These are phyloP conservation scores for Linnaemya tessellans DNA, from an alignment of 2,888 invertebrate genomes.

Conservation along the genomic window DNA sequence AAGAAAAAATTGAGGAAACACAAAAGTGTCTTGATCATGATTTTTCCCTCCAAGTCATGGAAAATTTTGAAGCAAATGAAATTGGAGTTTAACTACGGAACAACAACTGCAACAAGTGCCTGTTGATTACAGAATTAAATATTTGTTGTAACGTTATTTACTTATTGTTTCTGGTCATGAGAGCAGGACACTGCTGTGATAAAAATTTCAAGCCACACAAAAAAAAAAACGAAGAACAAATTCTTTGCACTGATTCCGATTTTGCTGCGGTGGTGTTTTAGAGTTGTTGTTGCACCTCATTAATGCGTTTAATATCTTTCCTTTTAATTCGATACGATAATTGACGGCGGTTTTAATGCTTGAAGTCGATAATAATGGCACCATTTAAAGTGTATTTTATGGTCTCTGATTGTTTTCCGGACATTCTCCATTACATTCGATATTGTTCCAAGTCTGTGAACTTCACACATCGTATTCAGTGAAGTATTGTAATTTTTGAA, in stretches of 20 bases:
- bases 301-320: constrained; percentile 37
- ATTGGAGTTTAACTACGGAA: constrained; percentile 27
- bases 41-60: not conserved
- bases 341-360: constrained; percentile 65
- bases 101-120: constrained; percentile 41
- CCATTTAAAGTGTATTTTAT: constrained; percentile 71
- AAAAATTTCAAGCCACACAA: constrained; percentile 16
- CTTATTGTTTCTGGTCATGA: constrained; percentile 28
- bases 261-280: constrained; percentile 37
- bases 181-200: constrained; percentile 59
- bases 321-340: constrained; percentile 45
- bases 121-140: constrained; percentile 40
- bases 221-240: no score
- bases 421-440: constrained; percentile 20
- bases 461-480: constrained; percentile 16
- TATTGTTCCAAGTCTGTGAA: not conserved
- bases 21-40: constrained; percentile 9
- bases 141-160: constrained; percentile 41
- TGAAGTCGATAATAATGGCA: constrained; percentile 67
- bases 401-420: constrained; percentile 51
- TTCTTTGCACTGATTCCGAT: constrained; percentile 49
- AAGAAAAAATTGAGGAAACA: constrained; percentile 11
- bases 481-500: not conserved
- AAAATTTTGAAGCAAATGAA: not conserved
- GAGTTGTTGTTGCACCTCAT: constrained; percentile 29